Conservation (phyloP, 30 jellyfish, hydroid and myxozoan genomes). For the Cassiopea xamachana region DNA sequence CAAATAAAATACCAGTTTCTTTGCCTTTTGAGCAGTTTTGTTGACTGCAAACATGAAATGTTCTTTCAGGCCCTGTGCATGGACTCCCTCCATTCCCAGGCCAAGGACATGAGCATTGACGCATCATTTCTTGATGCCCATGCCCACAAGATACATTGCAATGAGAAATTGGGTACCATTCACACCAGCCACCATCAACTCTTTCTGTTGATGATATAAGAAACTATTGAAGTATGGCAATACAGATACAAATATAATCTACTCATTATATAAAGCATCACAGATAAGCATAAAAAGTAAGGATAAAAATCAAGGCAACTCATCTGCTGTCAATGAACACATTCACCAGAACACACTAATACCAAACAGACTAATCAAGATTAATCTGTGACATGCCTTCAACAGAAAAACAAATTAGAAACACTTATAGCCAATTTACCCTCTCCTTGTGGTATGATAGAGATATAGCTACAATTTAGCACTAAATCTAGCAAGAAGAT, state of each 20-base stretch:
- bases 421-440: no score
- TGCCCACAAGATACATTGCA: slow-evolving; percentile 23
- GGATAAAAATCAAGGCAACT: background rate
- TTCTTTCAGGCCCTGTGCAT: background rate
- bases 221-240: background rate
- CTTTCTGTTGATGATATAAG: background rate
- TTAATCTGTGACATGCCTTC: background rate
- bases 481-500: no score
- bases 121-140: background rate
- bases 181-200: slow-evolving; percentile 31
- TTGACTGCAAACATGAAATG: background rate
- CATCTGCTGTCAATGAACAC: background rate
- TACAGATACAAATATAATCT: background rate
- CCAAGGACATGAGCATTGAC: slow-evolving; percentile 25
- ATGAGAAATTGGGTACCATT: slow-evolving; percentile 3
- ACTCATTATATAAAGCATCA: background rate
- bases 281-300: background rate
- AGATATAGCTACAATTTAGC: no score
- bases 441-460: no score
- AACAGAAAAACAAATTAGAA: no score
- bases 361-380: background rate
- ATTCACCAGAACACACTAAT: background rate
- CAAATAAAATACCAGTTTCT: background rate
- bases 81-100: slow-evolving; percentile 8
- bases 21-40: background rate